Evolutionary conservation across 2,888 invertebrate genomes (phyloP).

Genomic region (Pachycephus smyrnensis): DNA sequence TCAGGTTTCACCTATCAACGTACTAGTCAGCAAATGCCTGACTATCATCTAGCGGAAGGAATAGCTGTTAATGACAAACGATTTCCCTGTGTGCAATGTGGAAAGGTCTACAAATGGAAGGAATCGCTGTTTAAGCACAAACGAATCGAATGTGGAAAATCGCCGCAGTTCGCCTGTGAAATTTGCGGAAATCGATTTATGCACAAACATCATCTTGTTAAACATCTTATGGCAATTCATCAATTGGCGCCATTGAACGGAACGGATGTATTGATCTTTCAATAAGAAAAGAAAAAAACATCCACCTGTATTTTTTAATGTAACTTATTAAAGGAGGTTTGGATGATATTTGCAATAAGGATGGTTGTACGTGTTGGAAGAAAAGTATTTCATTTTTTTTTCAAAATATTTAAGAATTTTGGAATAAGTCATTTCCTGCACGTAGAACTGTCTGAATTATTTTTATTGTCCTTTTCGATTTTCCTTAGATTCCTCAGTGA

Average conservation of each 20-base stretch:
- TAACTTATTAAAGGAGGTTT: constrained; percentile 14
- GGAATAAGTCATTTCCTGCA: no score
- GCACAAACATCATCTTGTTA: constrained; percentile 68
- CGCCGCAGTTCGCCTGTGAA: constrained; percentile 59
- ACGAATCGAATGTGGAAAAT: constrained; percentile 57
- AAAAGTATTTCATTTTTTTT: no score
- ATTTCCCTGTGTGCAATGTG: constrained; percentile 53
- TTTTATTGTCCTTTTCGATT: no score
- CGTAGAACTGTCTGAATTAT: no score
- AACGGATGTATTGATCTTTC: constrained; percentile 22
- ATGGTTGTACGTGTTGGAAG: no score
- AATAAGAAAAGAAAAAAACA: not conserved
- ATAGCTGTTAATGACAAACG: constrained; percentile 28
- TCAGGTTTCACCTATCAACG: constrained; percentile 22
- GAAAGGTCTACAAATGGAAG: constrained; percentile 58
- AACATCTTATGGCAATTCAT: constrained; percentile 49
- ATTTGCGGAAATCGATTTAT: constrained; percentile 65
- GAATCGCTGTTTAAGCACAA: constrained; percentile 56
- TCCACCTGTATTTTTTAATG: constrained; percentile 15
- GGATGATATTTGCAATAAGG: not conserved
- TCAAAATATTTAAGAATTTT: no score
- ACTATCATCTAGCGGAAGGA: constrained; percentile 8
- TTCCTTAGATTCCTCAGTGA: no score
- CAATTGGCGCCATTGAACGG: constrained; percentile 25
- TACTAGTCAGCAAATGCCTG: constrained; percentile 17